Base-by-base conservation (phyloP, 1,140 invertebrate genomes). In the Diachasmimorpha longicaudata region DNA sequence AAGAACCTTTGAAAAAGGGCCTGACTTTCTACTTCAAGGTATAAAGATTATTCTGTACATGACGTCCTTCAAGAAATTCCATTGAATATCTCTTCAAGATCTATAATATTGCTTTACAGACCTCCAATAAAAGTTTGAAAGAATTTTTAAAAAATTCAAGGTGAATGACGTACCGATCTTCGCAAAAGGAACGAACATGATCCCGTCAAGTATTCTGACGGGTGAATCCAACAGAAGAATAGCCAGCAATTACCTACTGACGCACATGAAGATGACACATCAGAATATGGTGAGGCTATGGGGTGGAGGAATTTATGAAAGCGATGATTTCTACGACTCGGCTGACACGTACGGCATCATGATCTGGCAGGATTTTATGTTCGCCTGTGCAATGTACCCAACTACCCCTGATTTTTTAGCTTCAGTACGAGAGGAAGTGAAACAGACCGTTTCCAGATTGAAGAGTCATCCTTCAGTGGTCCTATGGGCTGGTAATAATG, bases 271-370 rank as follows among this genome's bases (percentile, higher is more conserved):
- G 48, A 91, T 95, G 44, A 93, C 94, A 0, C 91, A 99, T 82
- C 97, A 98, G 94, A 98, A 98, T 84, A 96, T 97, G 92, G 85
- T 99, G 0, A 90, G 98, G 16, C 95, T 99, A 0, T 99, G 98
- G 98, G 98, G 98, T 21, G 98, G 98, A 44, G 98, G 98, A 58
- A 89, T 97, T 0, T 99, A 99, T 83, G 98, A 99, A 85, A 93
- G 93, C 0, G 96, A 99, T 78, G 90, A 92, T 36, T 99, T 99
- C 85, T 99, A 99, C 85, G 90, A 95, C 70, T 86, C 95, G 31
- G 95, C 95, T 75, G 96, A 97, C 82, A 90, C 93, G 80, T 88
- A 94, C 23, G 96, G 96, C 13, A 93, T 97, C 25, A 90, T 97
- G 79, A 93, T 97, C 48, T 97, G 96, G 96, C 95, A 97, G 89